A percentile compares a stretch with the other conserved stretches of the same genome.
Evolutionary conservation across 2,888 invertebrate genomes (phyloP).

Genomic region (Lochmaea crataegi): DNA sequence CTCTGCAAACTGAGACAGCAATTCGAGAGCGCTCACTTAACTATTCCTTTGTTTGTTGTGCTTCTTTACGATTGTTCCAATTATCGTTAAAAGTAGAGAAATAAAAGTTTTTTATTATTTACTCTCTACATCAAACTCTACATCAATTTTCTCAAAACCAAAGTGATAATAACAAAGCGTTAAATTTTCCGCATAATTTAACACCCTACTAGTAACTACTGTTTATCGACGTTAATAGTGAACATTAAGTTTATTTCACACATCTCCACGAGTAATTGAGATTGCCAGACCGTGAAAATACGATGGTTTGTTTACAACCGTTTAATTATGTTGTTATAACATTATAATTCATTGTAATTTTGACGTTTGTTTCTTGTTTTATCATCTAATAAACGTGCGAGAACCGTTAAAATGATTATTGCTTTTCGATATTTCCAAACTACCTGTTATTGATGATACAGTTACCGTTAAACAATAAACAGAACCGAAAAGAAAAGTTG

Average conservation of each 20-base stretch:
- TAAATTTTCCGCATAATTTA: background rate
- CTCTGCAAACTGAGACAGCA: background rate
- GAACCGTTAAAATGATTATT: background rate
- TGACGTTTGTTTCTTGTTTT: background rate
- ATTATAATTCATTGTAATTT: conserved; percentile 2
- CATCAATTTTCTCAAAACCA: too few relatives aligned
- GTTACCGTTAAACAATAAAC: background rate
- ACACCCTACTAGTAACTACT: background rate
- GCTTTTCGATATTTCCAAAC: background rate
- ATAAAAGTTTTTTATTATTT: background rate
- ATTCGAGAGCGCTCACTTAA: background rate
- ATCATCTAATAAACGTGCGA: background rate
- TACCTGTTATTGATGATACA: background rate
- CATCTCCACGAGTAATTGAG: background rate
- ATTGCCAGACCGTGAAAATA: conserved; percentile 7
- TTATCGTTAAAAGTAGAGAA: background rate
- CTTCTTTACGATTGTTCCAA: background rate
- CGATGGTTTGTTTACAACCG: conserved; percentile 3
- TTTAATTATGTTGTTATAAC: conserved; percentile 3
- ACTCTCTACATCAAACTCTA: too few relatives aligned
- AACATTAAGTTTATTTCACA: background rate
- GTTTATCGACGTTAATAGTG: background rate
- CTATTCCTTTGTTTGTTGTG: too few relatives aligned
- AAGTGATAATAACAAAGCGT: too few relatives aligned
- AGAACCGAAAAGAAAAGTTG: too few relatives aligned